These are phyloP conservation scores for Montipora sp. DNA, from an alignment of 64 coral and sea anemone genomes.

Conservation along the genomic window DNA sequence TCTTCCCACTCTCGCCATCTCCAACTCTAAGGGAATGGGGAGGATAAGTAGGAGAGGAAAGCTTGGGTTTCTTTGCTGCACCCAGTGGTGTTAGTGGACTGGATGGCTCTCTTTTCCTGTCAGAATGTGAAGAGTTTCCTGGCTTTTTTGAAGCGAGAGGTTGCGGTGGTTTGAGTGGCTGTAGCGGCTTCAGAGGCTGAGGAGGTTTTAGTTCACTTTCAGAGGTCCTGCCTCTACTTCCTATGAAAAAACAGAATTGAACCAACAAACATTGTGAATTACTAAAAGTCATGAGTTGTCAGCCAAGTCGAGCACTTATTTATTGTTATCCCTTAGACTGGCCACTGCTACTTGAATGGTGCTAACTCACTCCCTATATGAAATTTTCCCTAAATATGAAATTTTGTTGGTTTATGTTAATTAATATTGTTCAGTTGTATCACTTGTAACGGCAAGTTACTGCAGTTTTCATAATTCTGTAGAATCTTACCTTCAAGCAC, in stretches of 20 bases:
- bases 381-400: no score
- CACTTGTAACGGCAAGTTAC: no score
- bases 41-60: slow-evolving; percentile 82
- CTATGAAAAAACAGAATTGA: slow-evolving; percentile 9
- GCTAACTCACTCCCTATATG: no score
- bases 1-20: slow-evolving; percentile 70
- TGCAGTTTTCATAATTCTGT: no score
- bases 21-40: slow-evolving; percentile 63
- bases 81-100: slow-evolving; percentile 74
- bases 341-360: no score
- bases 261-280: neutral
- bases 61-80: slow-evolving; percentile 73
- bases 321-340: no score
- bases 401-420: no score
- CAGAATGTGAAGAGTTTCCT: slow-evolving; percentile 25
- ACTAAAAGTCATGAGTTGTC: neutral
- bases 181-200: slow-evolving; percentile 81
- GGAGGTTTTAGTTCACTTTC: slow-evolving; percentile 86
- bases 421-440: no score
- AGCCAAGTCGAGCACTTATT: no score
- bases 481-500: no score
- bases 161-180: slow-evolving; percentile 76
- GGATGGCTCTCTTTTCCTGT: slow-evolving; percentile 79
- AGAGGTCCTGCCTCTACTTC: slow-evolving; percentile 40
- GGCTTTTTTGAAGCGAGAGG: slow-evolving; percentile 71